A percentile compares a stretch with the other conserved stretches of the same genome.
phyloP scores from a whole-genome alignment of 2,113 vertebrate genomes.

The Panthera tigris region DNA sequence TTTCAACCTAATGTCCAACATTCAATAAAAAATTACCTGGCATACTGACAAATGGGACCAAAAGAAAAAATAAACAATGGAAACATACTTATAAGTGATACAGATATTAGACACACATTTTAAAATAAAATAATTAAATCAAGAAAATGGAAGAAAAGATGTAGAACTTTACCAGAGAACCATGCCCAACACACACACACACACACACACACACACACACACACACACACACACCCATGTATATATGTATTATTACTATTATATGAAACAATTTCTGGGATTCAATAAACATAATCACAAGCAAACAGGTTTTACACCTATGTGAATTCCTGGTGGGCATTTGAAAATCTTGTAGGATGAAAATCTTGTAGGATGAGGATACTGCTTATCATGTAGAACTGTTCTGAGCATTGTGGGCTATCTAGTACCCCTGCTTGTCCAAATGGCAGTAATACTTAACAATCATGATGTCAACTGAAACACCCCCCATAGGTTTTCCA shows the following conservation, averaged over 20 bases:
- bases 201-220: not conserved
- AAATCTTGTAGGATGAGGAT: not conserved
- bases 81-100: not conserved
- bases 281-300: not conserved
- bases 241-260: not conserved
- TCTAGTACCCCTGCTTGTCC: not conserved
- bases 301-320: not conserved
- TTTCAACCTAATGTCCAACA: not conserved
- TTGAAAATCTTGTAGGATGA: not conserved
- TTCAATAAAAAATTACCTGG: not conserved
- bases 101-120: not conserved
- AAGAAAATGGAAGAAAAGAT: not conserved
- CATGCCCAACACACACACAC: not conserved
- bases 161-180: not conserved
- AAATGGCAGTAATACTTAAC: not conserved
- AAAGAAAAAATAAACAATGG: not conserved
- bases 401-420: not conserved
- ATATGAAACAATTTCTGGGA: not conserved
- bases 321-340: not conserved
- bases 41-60: not conserved
- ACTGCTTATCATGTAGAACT: not conserved
- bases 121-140: not conserved
- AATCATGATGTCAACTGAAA: not conserved
- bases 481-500: not conserved
- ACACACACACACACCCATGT: not conserved